These are phyloP conservation scores for Sarcophaga carnaria DNA, from an alignment of 2,888 invertebrate genomes.

Conservation along the genomic window DNA sequence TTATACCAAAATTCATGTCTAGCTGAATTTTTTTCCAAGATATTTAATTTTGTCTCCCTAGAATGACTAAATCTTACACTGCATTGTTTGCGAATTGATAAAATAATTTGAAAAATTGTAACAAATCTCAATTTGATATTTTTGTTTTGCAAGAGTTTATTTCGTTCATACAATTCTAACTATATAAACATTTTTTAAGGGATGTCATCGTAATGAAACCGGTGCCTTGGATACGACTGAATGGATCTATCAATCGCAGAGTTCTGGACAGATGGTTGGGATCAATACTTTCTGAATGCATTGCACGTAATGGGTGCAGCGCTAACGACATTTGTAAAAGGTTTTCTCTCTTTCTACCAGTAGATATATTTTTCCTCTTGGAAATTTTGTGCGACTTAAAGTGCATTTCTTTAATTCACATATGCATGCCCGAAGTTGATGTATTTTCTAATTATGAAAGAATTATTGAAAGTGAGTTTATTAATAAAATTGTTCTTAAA, in stretches of 20 bases:
- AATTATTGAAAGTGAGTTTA: constrained; percentile 78
- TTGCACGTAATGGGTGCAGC: constrained; percentile 85
- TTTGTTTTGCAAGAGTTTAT: not conserved
- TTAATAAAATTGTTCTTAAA: not conserved
- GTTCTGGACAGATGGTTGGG: constrained; percentile 87
- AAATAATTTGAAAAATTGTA: too few species aligned
- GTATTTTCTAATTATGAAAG: constrained; percentile 82
- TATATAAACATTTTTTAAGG: constrained; percentile 54
- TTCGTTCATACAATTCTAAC: constrained; percentile 5
- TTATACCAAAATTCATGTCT: too few species aligned
- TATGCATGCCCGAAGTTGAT: constrained; percentile 76
- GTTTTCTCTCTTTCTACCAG: constrained; percentile 87
- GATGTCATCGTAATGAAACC: constrained; percentile 78
- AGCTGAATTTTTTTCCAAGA: too few species aligned
- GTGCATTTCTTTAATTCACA: constrained; percentile 83
- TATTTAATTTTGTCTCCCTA: too few species aligned
- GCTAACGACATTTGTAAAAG: constrained; percentile 83
- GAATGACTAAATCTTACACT: too few species aligned
- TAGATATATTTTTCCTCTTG: constrained; percentile 80
- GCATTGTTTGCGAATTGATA: too few species aligned
- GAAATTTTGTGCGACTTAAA: constrained; percentile 84
- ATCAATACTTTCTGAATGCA: constrained; percentile 85
- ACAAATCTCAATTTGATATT: too few species aligned
- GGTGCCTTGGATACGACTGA: constrained; percentile 89
- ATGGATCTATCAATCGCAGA: constrained; percentile 87